Conservation (phyloP, 2,888 invertebrate species). For the Drosophila leonis region DNA sequence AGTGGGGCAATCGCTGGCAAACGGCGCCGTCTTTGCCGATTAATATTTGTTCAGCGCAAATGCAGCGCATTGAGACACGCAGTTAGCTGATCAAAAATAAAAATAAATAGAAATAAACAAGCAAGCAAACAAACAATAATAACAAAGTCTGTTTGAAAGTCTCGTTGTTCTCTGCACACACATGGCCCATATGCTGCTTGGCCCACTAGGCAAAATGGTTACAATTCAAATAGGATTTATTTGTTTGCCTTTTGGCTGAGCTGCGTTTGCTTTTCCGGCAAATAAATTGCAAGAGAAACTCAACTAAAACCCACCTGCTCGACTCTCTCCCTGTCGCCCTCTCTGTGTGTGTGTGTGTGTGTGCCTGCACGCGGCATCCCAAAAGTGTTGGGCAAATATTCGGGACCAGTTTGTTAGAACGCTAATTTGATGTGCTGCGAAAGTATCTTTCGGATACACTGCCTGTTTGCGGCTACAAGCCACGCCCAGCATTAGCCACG, state of each 20-base stretch:
- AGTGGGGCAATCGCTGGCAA: slow-evolving; percentile 38
- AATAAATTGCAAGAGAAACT: slow-evolving; percentile 57
- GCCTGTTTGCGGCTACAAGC: slow-evolving; percentile 39
- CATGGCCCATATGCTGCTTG: slow-evolving; percentile 1
- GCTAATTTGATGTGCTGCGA: slow-evolving; percentile 60
- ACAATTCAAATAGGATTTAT: slow-evolving; percentile 75
- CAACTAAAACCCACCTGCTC: slow-evolving; percentile 33
- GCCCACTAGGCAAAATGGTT: slow-evolving; percentile 40
- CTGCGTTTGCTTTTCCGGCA: slow-evolving; percentile 39
- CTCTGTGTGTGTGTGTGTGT: slow-evolving; percentile 7
- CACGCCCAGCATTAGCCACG: slow-evolving; percentile 15
- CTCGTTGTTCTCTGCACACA: slow-evolving; percentile 17
- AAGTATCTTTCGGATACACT: slow-evolving; percentile 49
- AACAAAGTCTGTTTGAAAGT: slow-evolving; percentile 25
- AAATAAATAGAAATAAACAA: background rate
- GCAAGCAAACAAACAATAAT: slow-evolving; percentile 3
- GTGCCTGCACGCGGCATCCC: slow-evolving; percentile 33
- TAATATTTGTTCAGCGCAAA: slow-evolving; percentile 56
- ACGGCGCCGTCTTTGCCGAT: slow-evolving; percentile 32
- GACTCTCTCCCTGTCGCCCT: background rate
- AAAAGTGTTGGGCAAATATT: slow-evolving; percentile 63
- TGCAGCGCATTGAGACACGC: slow-evolving; percentile 48
- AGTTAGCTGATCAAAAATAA: slow-evolving; percentile 21
- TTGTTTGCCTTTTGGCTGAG: slow-evolving; percentile 77
- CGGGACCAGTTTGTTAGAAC: slow-evolving; percentile 45